These are phyloP conservation scores for Hiodon alosoides DNA, from an alignment of 2,113 vertebrate species.

Conservation along the genomic window DNA sequence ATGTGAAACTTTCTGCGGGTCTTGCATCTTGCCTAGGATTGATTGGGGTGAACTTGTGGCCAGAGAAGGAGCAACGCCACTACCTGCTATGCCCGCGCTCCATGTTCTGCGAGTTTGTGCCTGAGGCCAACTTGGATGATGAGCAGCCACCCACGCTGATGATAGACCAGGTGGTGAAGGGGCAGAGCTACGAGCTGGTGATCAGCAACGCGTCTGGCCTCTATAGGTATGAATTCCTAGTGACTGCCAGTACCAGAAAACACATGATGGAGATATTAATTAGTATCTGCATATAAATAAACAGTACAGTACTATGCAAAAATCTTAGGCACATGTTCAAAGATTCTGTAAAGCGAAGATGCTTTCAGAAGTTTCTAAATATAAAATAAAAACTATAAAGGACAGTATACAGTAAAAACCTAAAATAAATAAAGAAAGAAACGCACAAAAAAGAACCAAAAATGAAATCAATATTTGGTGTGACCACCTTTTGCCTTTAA, in stretches of 20 bases:
- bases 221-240: constrained; percentile 63
- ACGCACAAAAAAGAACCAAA: too few relatives aligned
- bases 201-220: constrained; percentile 68
- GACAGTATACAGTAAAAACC: too few relatives aligned
- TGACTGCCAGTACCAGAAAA: background rate
- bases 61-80: constrained; percentile 47
- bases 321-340: too few relatives aligned
- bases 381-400: too few relatives aligned
- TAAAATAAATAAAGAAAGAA: too few relatives aligned
- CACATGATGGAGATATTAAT: too few relatives aligned
- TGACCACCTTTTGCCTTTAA: too few relatives aligned
- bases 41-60: constrained; percentile 82
- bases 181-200: constrained; percentile 70
- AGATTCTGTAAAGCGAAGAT: background rate
- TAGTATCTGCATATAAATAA: background rate
- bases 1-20: background rate
- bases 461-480: too few relatives aligned
- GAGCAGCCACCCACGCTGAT: constrained; percentile 51
- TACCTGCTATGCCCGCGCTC: constrained; percentile 79
- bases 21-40: constrained; percentile 55
- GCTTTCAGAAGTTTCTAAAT: background rate
- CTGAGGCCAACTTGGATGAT: constrained; percentile 49
- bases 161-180: constrained; percentile 74
- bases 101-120: constrained; percentile 84
- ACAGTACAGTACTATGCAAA: background rate